Conservation (phyloP, 2,797 vertebrate genomes). For the Gorsachius magnificus region DNA sequence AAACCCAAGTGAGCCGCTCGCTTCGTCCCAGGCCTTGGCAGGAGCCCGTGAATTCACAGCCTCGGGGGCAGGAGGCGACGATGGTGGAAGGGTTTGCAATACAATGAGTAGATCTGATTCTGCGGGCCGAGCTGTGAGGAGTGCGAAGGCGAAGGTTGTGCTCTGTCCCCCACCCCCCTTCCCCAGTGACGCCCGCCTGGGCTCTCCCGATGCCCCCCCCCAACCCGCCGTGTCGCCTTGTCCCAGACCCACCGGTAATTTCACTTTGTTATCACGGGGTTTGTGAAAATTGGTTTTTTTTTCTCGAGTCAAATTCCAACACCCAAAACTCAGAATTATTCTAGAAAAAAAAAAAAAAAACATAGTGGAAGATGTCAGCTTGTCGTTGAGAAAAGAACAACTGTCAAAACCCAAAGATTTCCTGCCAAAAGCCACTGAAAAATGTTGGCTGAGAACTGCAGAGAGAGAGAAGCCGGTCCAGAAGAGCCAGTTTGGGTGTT, state of each 20-base stretch:
- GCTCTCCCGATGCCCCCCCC: background rate
- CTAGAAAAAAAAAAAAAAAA: background rate
- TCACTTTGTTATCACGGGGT: background rate
- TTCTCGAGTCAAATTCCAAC: background rate
- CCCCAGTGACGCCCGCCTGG: fast-evolving
- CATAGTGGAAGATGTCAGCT: conserved; percentile 12
- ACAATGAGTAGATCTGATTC: background rate
- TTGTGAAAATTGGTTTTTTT: background rate
- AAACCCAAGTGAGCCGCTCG: fast-evolving
- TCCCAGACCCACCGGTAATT: background rate
- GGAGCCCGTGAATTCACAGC: background rate
- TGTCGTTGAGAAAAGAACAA: conserved; percentile 57
- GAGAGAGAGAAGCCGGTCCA: conserved; percentile 5
- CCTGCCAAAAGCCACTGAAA: conserved; percentile 53
- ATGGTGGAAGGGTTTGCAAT: background rate
- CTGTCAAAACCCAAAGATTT: conserved; percentile 60
- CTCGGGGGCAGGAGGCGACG: background rate
- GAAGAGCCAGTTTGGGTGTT: conserved; percentile 36
- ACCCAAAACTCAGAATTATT: background rate
- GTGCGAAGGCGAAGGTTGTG: fast-evolving
- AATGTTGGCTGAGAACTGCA: conserved; percentile 38
- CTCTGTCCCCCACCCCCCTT: background rate
- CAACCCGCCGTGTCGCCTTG: fast-evolving
- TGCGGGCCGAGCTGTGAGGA: background rate
- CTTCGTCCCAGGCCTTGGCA: background rate